Evolutionary conservation across 1,140 invertebrate genomes (phyloP).

Genomic region (Teleopsis dalmanni): DNA sequence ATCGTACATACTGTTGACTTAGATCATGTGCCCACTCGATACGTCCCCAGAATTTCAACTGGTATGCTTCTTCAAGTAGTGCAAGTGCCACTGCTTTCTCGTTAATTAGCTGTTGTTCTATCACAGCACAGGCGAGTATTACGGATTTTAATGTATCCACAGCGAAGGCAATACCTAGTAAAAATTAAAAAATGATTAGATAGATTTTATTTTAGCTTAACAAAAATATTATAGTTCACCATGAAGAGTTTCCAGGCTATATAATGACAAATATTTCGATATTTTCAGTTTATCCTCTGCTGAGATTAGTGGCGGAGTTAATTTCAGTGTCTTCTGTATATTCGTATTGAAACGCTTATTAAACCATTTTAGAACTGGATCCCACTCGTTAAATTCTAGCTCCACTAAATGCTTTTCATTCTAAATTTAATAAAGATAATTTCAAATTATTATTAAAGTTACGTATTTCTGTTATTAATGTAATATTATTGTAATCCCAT

Average conservation of each 20-base stretch:
- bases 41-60: slow-evolving; percentile 78
- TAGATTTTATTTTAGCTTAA: not conserved
- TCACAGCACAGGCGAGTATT: slow-evolving; percentile 72
- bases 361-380: slow-evolving; percentile 83
- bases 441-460: not conserved
- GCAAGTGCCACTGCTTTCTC: slow-evolving; percentile 77
- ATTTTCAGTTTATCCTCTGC: slow-evolving; percentile 60
- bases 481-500: no score
- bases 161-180: slow-evolving; percentile 76
- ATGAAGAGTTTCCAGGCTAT: slow-evolving; percentile 67
- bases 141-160: slow-evolving; percentile 89
- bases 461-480: no score
- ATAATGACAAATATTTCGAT: slow-evolving; percentile 65
- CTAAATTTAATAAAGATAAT: slow-evolving; percentile 42
- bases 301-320: slow-evolving; percentile 58
- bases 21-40: slow-evolving; percentile 94
- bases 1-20: slow-evolving; percentile 69
- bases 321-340: slow-evolving; percentile 61
- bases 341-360: slow-evolving; percentile 67
- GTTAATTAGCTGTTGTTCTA: slow-evolving; percentile 66
- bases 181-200: slow-evolving; percentile 4
- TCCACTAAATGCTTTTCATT: slow-evolving; percentile 64
- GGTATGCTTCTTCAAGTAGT: slow-evolving; percentile 80
- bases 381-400: slow-evolving; percentile 76
- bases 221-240: slow-evolving; percentile 50